phyloP scores from a whole-genome alignment of 35 echinoderm and acorn worm genomes.

The Nesometra sesokonis region DNA sequence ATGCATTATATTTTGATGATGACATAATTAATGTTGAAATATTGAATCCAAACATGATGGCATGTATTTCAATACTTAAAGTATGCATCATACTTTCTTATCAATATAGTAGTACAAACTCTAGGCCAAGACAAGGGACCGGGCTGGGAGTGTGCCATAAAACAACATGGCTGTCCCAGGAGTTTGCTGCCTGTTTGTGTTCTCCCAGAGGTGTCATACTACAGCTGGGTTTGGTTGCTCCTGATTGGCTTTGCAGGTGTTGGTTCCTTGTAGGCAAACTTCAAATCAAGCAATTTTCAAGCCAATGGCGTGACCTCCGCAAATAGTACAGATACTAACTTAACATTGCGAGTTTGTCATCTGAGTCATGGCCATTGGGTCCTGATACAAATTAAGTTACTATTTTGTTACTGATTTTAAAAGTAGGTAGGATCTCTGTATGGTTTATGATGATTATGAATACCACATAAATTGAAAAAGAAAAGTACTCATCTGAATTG shows the following conservation, averaged over 20 bases:
- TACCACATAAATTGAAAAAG: too few relatives aligned
- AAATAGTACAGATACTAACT: background rate
- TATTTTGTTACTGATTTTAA: background rate
- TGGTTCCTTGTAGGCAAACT: background rate
- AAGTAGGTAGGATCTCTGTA: too few relatives aligned
- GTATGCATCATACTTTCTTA: too few relatives aligned
- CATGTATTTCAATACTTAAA: too few relatives aligned
- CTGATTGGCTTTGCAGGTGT: background rate
- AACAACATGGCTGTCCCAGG: background rate
- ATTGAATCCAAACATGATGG: too few relatives aligned
- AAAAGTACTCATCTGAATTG: too few relatives aligned
- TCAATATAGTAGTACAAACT: too few relatives aligned
- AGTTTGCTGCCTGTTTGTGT: background rate
- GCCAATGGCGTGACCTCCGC: background rate
- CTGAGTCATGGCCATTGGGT: background rate
- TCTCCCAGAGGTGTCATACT: background rate
- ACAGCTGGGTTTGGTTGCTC: background rate
- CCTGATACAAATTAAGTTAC: background rate
- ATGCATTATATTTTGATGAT: too few relatives aligned
- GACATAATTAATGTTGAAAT: too few relatives aligned
- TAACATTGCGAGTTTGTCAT: background rate
- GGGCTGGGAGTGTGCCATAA: background rate
- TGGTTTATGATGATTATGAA: too few relatives aligned
- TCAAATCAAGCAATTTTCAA: background rate
- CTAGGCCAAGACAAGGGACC: too few relatives aligned